A percentile compares a stretch with the other conserved stretches of the same genome.
phyloP scores from a whole-genome alignment of 2,888 invertebrate species.

The Electrophaes corylata region DNA sequence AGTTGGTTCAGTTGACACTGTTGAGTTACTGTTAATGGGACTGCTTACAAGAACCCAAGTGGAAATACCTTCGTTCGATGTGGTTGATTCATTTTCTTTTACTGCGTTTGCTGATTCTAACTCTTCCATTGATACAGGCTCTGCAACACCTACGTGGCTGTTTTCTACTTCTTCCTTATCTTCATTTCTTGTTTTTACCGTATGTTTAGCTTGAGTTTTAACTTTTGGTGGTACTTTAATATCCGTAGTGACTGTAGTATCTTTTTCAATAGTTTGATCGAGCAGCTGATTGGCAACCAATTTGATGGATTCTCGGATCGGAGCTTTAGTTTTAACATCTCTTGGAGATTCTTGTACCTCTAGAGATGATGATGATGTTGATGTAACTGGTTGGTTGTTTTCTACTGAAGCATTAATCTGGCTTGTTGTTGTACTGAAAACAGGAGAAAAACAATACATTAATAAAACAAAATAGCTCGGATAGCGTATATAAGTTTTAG shows the following conservation, averaged over 20 bases:
- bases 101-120: slow-evolving; percentile 83
- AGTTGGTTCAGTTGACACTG: slow-evolving; percentile 69
- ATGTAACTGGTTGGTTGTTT: slow-evolving; percentile 24
- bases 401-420: slow-evolving; percentile 31
- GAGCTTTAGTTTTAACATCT: slow-evolving; percentile 69
- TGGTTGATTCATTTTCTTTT: slow-evolving; percentile 72
- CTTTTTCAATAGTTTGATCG: slow-evolving; percentile 69
- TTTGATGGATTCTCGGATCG: slow-evolving; percentile 84
- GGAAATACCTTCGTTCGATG: slow-evolving; percentile 87
- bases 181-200: slow-evolving; percentile 70
- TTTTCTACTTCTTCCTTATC: slow-evolving; percentile 71
- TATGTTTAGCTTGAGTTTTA: slow-evolving; percentile 80
- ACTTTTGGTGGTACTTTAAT: slow-evolving; percentile 86
- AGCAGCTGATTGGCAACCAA: slow-evolving; percentile 84
- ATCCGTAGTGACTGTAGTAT: slow-evolving; percentile 78
- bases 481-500: no score
- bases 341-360: slow-evolving; percentile 53
- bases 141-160: slow-evolving; percentile 87
- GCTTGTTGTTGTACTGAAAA: slow-evolving; percentile 46
- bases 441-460: slow-evolving; percentile 16
- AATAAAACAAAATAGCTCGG: no score
- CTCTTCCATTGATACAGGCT: slow-evolving; percentile 86
- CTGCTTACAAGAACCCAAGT: slow-evolving; percentile 90
- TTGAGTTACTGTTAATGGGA: slow-evolving; percentile 60
- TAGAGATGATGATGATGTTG: slow-evolving; percentile 33